These are phyloP conservation scores for Lipophrys pholis DNA, from an alignment of 2,113 vertebrate species.

Conservation along the genomic window DNA sequence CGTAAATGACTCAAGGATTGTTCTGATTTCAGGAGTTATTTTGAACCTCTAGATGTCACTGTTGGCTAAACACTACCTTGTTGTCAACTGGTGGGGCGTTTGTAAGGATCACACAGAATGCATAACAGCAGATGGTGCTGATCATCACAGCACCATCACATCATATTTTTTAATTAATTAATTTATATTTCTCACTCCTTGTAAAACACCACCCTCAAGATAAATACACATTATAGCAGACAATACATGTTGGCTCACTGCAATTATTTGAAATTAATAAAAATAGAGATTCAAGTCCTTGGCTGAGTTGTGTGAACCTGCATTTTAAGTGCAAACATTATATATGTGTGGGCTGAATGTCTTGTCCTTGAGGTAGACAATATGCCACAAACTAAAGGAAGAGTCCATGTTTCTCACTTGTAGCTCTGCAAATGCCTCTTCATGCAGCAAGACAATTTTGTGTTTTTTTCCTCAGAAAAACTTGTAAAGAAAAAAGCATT, in stretches of 20 bases:
- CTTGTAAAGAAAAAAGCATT: no score
- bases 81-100: conserved; percentile 5
- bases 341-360: conserved; percentile 54
- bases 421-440: conserved; percentile 44
- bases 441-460: conserved; percentile 45
- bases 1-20: neutral
- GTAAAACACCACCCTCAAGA: conserved; percentile 66
- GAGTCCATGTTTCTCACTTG: conserved; percentile 38
- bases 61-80: conserved; percentile 52
- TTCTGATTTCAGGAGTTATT: neutral
- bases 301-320: conserved; percentile 52
- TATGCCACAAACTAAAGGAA: conserved; percentile 37
- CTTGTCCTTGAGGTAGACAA: conserved; percentile 50
- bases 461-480: no score
- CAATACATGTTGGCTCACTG: conserved; percentile 54
- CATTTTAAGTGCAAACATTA: conserved; percentile 57
- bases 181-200: conserved; percentile 41
- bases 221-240: conserved; percentile 68
- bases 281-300: conserved; percentile 61
- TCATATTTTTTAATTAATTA: conserved; percentile 58
- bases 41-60: conserved; percentile 76
- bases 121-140: conserved; percentile 67
- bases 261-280: conserved; percentile 73
- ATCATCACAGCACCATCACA: conserved; percentile 54
- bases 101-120: conserved; percentile 50